Evolutionary conservation across 2,797 vertebrate species (phyloP), one percentile per base, ranked within the genome.

Genomic region (Onychomys leucogaster): DNA sequence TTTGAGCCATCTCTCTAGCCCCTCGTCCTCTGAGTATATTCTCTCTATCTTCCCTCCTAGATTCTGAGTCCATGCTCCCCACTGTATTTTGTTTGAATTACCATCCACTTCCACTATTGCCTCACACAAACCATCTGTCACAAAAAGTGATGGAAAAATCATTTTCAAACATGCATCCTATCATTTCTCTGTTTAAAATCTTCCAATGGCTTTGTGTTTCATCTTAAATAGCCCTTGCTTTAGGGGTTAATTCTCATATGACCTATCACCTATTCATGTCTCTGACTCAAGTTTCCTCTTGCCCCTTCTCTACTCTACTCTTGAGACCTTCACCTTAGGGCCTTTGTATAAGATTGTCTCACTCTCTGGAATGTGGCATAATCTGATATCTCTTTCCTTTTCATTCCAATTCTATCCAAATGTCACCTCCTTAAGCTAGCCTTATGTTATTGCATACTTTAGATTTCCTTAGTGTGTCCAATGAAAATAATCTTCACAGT

Each of bases 161-260:
- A 94, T 90, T 94, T 77, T 5, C 52, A 80, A 92, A 65, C 5
- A 49, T 29, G 14, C 5, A 49, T 85, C 41, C 2, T 82, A 10
- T 67, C 32, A 84, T 71, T 93, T 95, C 5, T 6, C 23, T 96
- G 55, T 12, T 73, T 95, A 82, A 94, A 87, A 69, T 55, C 32
- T 87, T 90, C 75, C 49, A 77, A 0, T 13, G 41, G 6, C 69
- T 93, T 96, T 65, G 43, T 25, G 43, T 88, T 91, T 94, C 43
- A 83, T 71, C 65, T 91, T 87, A 65, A 96, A 27, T 14, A 67
- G 49, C 4, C 63, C 63, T 85, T 85, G n/a, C 32, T 14, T n/a
- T 69, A 69, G 21, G 61, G 63, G 41, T 7, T 13, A 23, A 61
- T 61, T 63, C 65, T 81, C 23, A 75, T 10, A 29, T 17, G 25